A percentile compares a stretch with the other conserved stretches of the same genome.
Conservation (phyloP, 2,888 invertebrate species). For the Alsophila aescularia region DNA sequence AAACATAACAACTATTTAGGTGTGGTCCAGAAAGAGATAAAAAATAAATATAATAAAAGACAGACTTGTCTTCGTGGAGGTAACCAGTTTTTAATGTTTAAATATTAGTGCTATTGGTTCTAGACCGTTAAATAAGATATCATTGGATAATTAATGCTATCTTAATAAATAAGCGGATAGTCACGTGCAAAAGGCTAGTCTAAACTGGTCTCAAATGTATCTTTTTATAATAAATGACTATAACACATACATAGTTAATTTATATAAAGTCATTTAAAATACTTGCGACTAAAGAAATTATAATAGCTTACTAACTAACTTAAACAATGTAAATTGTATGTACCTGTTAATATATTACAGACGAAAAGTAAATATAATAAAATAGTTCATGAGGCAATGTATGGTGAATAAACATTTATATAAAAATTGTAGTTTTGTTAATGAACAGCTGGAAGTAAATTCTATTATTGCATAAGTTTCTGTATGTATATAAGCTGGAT, state of each 20-base stretch:
- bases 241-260: too few relatives aligned
- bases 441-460: constrained; percentile 6
- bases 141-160: not conserved
- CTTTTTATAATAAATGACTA: too few relatives aligned
- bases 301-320: not conserved
- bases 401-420: not conserved
- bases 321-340: not conserved
- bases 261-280: too few relatives aligned
- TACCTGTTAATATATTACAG: not conserved
- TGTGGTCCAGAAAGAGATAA: constrained; percentile 33
- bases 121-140: not conserved
- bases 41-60: constrained; percentile 20
- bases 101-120: not conserved
- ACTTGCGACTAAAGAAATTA: too few relatives aligned
- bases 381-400: not conserved
- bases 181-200: too few relatives aligned
- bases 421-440: not conserved
- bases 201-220: too few relatives aligned
- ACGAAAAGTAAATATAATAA: not conserved
- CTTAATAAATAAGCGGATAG: not conserved
- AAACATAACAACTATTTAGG: constrained; percentile 28
- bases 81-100: not conserved
- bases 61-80: constrained; percentile 1
- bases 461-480: constrained; percentile 4
- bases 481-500: not conserved